Conservation (phyloP, 2,888 invertebrate genomes). For the Trichopria drosophilae region DNA sequence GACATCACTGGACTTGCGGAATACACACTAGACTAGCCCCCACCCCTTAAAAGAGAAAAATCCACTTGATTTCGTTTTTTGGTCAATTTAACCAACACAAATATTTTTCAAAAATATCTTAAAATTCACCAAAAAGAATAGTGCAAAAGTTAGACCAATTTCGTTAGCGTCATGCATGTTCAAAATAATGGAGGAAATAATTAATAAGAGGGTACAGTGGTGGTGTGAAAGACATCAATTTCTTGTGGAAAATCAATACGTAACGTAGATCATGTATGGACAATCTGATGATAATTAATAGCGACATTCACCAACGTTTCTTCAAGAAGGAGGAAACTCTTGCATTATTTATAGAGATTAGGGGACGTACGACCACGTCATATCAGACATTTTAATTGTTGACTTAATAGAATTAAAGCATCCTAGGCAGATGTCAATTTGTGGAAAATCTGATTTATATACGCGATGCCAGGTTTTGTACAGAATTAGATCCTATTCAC, state of each 20-base stretch:
- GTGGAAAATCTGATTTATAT: constrained; percentile 18
- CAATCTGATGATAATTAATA: constrained; percentile 15
- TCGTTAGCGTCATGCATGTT: constrained; percentile 25
- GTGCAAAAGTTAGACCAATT: constrained; percentile 25
- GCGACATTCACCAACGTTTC: constrained; percentile 15
- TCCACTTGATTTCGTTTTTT: no score
- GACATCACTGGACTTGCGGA: no score
- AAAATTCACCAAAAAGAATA: constrained; percentile 27
- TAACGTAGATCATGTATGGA: constrained; percentile 24
- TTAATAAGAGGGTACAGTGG: constrained; percentile 17
- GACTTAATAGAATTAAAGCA: constrained; percentile 16
- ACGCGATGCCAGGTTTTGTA: no score
- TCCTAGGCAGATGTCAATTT: constrained; percentile 15
- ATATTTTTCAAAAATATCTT: constrained; percentile 26
- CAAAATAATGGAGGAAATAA: constrained; percentile 27
- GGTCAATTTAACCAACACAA: no score
- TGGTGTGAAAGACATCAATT: constrained; percentile 16
- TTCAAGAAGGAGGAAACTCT: constrained; percentile 8
- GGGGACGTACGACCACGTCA: constrained; percentile 24
- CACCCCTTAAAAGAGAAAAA: no score
- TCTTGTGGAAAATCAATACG: constrained; percentile 13
- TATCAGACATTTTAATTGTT: constrained; percentile 18
- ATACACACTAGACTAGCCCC: no score
- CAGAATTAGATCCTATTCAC: no score
- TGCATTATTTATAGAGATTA: constrained; percentile 21